Evolutionary conservation across 2,113 vertebrate species (phyloP).

Genomic region (Raja brachyura): DNA sequence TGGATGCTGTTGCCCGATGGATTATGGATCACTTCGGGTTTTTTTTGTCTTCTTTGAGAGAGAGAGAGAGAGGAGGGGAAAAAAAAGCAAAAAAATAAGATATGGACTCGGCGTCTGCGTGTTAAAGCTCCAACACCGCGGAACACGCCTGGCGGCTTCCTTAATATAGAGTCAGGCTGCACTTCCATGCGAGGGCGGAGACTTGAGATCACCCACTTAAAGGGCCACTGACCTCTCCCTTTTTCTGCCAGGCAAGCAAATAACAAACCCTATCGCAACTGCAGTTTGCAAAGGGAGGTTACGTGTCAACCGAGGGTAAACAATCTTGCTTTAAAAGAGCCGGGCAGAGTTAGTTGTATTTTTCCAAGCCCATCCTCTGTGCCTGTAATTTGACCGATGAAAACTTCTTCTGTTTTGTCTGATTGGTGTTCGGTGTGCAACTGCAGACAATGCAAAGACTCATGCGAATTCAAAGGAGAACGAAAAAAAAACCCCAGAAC

Average conservation of each 20-base stretch:
- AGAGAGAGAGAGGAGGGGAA: no score
- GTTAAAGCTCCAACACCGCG: no score
- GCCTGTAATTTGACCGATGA: background rate
- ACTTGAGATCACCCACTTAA: background rate
- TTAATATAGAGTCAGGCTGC: background rate
- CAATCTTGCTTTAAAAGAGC: background rate
- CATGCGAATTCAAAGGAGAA: background rate
- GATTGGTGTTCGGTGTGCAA: background rate
- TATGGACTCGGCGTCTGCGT: no score
- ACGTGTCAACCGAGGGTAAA: background rate
- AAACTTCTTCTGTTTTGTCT: background rate
- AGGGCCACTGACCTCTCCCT: background rate
- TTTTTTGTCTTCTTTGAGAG: no score
- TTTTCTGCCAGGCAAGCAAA: background rate
- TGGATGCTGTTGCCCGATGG: no score
- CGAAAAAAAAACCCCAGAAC: background rate
- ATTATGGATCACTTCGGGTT: no score
- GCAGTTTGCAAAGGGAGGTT: background rate
- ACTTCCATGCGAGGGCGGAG: background rate
- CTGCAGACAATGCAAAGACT: background rate
- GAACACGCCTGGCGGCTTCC: rapidly evolving
- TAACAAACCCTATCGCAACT: background rate
- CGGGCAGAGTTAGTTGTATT: background rate
- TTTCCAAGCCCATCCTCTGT: background rate
- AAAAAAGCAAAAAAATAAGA: no score